phyloP scores from a whole-genome alignment of 1,140 invertebrate genomes.

The Luehdorfia chinensis region DNA sequence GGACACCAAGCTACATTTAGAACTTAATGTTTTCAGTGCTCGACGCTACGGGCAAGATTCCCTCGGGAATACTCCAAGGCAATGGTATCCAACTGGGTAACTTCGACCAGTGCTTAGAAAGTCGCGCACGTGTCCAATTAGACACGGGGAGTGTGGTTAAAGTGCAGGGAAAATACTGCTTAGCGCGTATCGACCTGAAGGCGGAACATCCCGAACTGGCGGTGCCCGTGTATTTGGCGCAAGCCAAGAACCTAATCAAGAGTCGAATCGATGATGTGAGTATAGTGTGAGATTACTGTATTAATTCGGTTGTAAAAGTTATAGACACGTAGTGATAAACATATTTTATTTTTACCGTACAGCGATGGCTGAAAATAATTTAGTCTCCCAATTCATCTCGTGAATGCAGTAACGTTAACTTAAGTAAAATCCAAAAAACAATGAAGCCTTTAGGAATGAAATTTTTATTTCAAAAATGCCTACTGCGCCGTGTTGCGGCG shows the following conservation, averaged over 20 bases:
- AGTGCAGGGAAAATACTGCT: constrained; percentile 83
- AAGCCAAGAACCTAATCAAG: constrained; percentile 79
- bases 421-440: too few species aligned
- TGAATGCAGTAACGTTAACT: too few species aligned
- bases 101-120: constrained; percentile 82
- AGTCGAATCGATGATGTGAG: constrained; percentile 82
- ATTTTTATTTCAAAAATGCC: too few species aligned
- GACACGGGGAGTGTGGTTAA: constrained; percentile 74
- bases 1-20: constrained; percentile 32
- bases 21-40: constrained; percentile 77
- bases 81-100: constrained; percentile 85
- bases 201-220: constrained; percentile 76
- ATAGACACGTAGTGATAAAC: not conserved
- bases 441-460: too few species aligned
- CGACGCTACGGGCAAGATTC: constrained; percentile 83
- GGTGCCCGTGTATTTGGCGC: constrained; percentile 79
- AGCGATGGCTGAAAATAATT: too few species aligned
- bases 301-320: constrained; percentile 1
- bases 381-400: too few species aligned
- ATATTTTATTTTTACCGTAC: too few species aligned
- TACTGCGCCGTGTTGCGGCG: too few species aligned
- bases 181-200: constrained; percentile 80
- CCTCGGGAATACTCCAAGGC: constrained; percentile 81
- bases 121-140: constrained; percentile 77
- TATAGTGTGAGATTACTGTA: constrained; percentile 28